Conservation (phyloP, 2,113 vertebrate species). For the Piaya cayana region DNA sequence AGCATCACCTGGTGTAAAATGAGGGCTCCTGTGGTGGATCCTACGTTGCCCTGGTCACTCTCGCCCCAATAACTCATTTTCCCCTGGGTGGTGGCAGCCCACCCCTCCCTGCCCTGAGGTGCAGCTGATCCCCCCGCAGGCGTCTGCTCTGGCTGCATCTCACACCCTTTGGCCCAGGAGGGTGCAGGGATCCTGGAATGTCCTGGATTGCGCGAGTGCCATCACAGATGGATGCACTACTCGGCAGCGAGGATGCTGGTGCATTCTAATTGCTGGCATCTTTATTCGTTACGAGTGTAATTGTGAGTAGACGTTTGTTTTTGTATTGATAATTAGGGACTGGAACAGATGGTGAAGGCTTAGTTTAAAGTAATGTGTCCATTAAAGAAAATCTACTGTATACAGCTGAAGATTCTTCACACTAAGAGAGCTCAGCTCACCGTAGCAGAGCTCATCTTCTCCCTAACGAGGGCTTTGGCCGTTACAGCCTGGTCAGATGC, state of each 20-base stretch:
- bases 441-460: neutral
- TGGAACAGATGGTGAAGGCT: conserved; percentile 77
- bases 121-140: neutral
- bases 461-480: neutral
- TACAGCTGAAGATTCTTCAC: conserved; percentile 69
- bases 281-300: conserved; percentile 77
- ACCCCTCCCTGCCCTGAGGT: neutral
- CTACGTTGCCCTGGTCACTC: neutral
- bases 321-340: conserved; percentile 81
- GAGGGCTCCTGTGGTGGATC: neutral
- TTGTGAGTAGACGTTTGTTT: conserved; percentile 79
- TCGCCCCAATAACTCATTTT: neutral
- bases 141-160: neutral
- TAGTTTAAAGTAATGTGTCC: conserved; percentile 79
- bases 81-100: neutral
- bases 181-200: neutral
- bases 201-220: neutral
- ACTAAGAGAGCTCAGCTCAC: conserved; percentile 38
- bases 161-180: neutral
- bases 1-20: neutral
- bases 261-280: conserved; percentile 77
- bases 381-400: conserved; percentile 79
- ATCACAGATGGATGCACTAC: conserved; percentile 64
- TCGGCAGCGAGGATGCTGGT: conserved; percentile 36
- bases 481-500: neutral